Conservation (phyloP, 2,888 invertebrate genomes). For the Bursaphelenchus okinawaensis region DNA sequence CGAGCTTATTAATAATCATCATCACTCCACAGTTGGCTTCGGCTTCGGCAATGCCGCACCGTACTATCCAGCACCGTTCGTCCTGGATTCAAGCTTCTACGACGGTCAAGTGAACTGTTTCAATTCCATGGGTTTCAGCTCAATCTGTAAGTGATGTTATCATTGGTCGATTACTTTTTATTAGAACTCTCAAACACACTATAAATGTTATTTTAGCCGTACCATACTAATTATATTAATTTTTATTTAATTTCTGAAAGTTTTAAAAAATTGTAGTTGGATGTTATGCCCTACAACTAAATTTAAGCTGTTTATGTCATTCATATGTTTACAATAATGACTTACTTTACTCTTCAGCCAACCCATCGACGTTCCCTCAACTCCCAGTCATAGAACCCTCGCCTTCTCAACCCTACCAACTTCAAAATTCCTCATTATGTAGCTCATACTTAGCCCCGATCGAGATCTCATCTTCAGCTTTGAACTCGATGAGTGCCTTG, state of each 20-base stretch:
- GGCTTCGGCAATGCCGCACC: not conserved
- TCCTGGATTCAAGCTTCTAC: not conserved
- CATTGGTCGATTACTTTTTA: no score
- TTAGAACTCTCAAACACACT: no score
- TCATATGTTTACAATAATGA: not conserved
- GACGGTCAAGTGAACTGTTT: not conserved
- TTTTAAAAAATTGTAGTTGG: no score
- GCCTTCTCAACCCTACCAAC: not conserved
- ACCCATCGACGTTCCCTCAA: not conserved
- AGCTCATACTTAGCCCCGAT: constrained; percentile 15
- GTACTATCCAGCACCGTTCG: not conserved
- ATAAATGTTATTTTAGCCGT: no score
- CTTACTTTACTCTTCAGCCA: not conserved
- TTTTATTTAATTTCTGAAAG: no score
- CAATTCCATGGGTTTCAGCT: not conserved
- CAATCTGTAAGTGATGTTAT: no score
- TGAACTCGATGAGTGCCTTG: constrained; percentile 13
- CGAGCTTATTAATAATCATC: not conserved
- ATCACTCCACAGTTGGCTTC: not conserved
- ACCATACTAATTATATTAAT: no score
- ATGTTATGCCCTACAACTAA: not conserved
- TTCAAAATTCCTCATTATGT: not conserved
- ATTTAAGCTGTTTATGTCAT: not conserved
- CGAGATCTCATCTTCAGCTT: constrained; percentile 9
- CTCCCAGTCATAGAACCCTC: not conserved